Conservation (phyloP, 2,888 invertebrate genomes). For the Leucozona laternaria region DNA sequence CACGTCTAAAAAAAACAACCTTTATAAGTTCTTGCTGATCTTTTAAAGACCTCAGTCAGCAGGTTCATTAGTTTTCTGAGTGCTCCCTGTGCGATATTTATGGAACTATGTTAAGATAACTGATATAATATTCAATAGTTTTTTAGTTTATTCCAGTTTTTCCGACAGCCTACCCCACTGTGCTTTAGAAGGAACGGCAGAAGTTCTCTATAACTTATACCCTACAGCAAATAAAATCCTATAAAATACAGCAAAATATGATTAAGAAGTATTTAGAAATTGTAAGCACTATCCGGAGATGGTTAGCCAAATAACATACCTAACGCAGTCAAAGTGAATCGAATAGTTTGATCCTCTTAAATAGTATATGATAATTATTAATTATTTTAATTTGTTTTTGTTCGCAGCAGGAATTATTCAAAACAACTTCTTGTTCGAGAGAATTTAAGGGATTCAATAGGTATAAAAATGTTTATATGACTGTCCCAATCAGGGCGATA, state of each 20-base stretch:
- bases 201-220: background rate
- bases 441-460: slow-evolving; percentile 18
- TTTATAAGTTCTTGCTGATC: too few relatives aligned
- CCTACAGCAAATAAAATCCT: background rate
- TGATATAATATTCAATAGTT: too few relatives aligned
- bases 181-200: background rate
- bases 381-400: background rate
- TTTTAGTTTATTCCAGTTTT: background rate
- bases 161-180: background rate
- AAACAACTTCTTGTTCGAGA: background rate
- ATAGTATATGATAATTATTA: background rate
- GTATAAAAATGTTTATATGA: background rate
- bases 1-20: too few relatives aligned
- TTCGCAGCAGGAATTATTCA: background rate
- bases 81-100: too few relatives aligned
- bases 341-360: background rate
- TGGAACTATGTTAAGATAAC: too few relatives aligned
- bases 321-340: background rate
- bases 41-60: too few relatives aligned
- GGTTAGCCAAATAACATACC: background rate
- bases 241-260: background rate
- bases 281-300: background rate
- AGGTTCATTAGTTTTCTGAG: too few relatives aligned
- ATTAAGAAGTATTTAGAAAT: background rate
- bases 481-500: background rate